Conservation (phyloP, 23 tunicate species). For the Clavelina lepadiformis region DNA sequence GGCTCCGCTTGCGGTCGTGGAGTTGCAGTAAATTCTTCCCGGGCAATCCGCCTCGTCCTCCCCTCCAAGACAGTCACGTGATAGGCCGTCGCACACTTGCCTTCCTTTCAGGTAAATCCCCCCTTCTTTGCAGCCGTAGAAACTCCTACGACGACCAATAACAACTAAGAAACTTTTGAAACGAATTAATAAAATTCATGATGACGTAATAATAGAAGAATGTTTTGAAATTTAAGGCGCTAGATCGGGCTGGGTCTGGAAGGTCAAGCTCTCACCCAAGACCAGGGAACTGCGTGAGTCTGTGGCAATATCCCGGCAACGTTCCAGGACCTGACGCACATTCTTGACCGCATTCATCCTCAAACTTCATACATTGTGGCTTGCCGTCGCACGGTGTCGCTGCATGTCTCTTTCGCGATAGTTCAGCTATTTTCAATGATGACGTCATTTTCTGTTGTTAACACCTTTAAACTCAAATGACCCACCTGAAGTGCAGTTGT, state of each 20-base stretch:
- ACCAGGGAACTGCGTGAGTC: too few species aligned
- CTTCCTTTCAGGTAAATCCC: slow-evolving; percentile 6
- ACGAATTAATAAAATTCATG: too few species aligned
- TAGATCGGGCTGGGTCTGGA: too few species aligned
- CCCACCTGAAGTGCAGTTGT: too few species aligned
- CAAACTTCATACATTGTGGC: slow-evolving; percentile 14
- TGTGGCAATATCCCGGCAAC: slow-evolving; percentile 10
- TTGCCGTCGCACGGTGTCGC: slow-evolving; percentile 6
- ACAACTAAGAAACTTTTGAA: not conserved
- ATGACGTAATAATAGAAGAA: too few species aligned
- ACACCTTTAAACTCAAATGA: too few species aligned
- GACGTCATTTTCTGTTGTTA: too few species aligned
- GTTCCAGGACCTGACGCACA: slow-evolving; percentile 9
- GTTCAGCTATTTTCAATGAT: too few species aligned
- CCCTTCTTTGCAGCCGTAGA: slow-evolving; percentile 18
- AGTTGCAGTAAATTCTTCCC: slow-evolving; percentile 26
- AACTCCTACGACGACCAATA: not conserved
- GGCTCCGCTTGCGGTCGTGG: not conserved
- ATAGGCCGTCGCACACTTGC: slow-evolving; percentile 31
- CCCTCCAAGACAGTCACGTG: slow-evolving; percentile 32
- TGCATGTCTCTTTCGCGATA: not conserved
- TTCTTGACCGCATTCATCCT: too few species aligned
- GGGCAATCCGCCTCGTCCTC: slow-evolving; percentile 30
- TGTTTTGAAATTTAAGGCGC: too few species aligned
- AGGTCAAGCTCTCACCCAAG: too few species aligned